phyloP scores from a whole-genome alignment of 1,140 invertebrate species.

The Drosophila ambigua region DNA sequence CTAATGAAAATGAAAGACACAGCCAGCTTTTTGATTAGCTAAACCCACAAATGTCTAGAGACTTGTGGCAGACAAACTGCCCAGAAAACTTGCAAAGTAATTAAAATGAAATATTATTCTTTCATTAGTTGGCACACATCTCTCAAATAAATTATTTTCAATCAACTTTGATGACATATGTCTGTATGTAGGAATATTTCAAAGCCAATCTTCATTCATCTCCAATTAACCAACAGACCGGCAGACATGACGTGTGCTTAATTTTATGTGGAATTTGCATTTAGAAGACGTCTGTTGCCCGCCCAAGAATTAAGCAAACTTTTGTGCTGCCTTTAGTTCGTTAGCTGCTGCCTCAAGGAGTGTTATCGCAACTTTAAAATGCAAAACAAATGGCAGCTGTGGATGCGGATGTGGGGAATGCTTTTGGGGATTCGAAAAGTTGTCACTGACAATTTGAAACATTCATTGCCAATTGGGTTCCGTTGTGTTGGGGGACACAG shows the following conservation, averaged over 20 bases:
- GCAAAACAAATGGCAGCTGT: constrained; percentile 4
- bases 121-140: too few species aligned
- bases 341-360: not conserved
- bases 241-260: constrained; percentile 10
- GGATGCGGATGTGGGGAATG: constrained; percentile 1
- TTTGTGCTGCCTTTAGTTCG: constrained; percentile 11
- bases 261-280: constrained; percentile 30
- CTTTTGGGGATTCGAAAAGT: constrained; percentile 45
- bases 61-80: too few species aligned
- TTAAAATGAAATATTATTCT: too few species aligned
- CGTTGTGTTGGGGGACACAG: constrained; percentile 6
- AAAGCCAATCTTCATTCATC: constrained; percentile 31
- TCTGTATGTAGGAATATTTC: not conserved
- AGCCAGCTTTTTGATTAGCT: too few species aligned
- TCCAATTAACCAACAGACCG: constrained; percentile 26
- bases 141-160: too few species aligned
- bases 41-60: too few species aligned
- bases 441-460: constrained; percentile 70
- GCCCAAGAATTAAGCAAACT: constrained; percentile 11
- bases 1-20: too few species aligned
- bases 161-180: too few species aligned
- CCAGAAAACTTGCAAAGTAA: too few species aligned
- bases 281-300: constrained; percentile 22
- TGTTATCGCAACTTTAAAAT: constrained; percentile 29
- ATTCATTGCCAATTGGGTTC: constrained; percentile 57